These are phyloP conservation scores for Nibea albiflora DNA, from an alignment of 2,113 vertebrate genomes.

Conservation along the genomic window DNA sequence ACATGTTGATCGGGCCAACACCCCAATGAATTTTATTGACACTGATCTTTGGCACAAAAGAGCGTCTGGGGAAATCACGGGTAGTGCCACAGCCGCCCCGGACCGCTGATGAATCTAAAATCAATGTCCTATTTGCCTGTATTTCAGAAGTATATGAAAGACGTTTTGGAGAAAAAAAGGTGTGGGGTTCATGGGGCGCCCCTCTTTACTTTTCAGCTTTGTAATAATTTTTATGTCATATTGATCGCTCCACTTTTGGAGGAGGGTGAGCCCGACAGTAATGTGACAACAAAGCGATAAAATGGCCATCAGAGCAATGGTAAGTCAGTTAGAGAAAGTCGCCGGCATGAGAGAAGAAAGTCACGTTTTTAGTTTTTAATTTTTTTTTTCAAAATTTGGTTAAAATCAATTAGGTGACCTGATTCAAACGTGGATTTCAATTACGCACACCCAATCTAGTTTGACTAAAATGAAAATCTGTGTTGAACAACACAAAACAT, in stretches of 20 bases:
- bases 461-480: neutral
- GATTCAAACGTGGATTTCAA: neutral
- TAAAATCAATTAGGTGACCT: neutral
- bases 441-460: neutral
- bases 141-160: constrained; percentile 82
- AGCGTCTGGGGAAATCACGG: constrained; percentile 89
- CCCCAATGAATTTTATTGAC: constrained; percentile 89
- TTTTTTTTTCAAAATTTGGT: neutral
- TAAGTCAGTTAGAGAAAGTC: constrained; percentile 11
- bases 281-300: constrained; percentile 78
- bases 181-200: constrained; percentile 67
- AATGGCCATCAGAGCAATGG: constrained; percentile 58
- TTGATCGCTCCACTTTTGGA: constrained; percentile 78
- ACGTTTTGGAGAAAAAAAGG: constrained; percentile 79
- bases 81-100: constrained; percentile 77
- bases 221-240: constrained; percentile 82
- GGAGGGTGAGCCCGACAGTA: constrained; percentile 67
- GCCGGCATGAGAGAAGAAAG: neutral
- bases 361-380: neutral
- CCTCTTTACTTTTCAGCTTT: constrained; percentile 80
- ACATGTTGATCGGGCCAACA: constrained; percentile 85
- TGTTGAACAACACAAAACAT: too few relatives aligned
- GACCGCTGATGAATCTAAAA: constrained; percentile 86
- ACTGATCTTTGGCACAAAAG: constrained; percentile 87
- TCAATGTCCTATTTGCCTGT: constrained; percentile 86